Evolutionary conservation across 2,888 invertebrate genomes (phyloP).

Genomic region (Phyto melanocephala): DNA sequence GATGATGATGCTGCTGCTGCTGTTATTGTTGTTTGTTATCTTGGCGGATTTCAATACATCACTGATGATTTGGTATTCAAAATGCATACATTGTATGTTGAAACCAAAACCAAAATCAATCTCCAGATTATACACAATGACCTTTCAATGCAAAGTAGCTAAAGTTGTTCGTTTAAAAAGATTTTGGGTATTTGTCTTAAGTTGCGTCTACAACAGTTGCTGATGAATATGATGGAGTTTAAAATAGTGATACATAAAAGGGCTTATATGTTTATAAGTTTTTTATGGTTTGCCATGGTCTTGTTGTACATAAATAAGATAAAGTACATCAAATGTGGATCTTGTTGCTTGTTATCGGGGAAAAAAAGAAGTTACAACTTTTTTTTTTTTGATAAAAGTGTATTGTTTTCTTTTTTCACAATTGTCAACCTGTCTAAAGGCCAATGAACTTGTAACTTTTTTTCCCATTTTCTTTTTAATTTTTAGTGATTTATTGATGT

Average conservation of each 20-base stretch:
- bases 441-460: conserved; percentile 47
- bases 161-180: conserved; percentile 34
- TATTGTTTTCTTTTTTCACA: conserved; percentile 27
- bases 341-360: conserved; percentile 59
- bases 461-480: not conserved
- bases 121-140: conserved; percentile 67
- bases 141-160: conserved; percentile 76
- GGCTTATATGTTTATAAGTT: not conserved
- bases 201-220: conserved; percentile 17
- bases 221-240: conserved; percentile 62
- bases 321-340: conserved; percentile 42
- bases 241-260: conserved; percentile 60
- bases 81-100: conserved; percentile 45
- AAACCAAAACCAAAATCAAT: conserved; percentile 22
- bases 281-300: not conserved
- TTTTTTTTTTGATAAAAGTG: conserved; percentile 1
- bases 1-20: not conserved
- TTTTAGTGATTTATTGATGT: conserved; percentile 60
- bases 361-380: conserved; percentile 19
- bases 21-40: conserved; percentile 51
- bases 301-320: conserved; percentile 47
- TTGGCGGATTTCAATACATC: conserved; percentile 60
- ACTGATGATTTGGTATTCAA: conserved; percentile 64
- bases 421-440: conserved; percentile 63
- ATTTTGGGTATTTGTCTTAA: conserved; percentile 34